Percentiles rank a stretch among this genome's conserved stretches.
These are phyloP conservation scores for Strix occidentalis DNA, from an alignment of 2,797 vertebrate genomes.

Conservation along the genomic window DNA sequence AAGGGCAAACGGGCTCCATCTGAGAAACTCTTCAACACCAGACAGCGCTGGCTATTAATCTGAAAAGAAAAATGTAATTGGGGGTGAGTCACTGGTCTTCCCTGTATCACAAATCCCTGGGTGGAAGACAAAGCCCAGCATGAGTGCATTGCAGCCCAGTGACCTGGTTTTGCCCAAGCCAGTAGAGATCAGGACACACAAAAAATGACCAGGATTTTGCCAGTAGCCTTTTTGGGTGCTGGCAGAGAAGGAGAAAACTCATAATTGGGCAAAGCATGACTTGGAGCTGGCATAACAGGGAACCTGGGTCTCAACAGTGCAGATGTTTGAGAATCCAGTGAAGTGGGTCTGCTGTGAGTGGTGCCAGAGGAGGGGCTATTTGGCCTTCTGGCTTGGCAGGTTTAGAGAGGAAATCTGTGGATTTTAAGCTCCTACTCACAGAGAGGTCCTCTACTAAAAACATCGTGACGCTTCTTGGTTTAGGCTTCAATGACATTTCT, in stretches of 20 bases:
- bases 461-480: neutral
- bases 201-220: neutral
- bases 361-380: neutral
- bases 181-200: neutral
- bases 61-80: neutral
- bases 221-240: neutral
- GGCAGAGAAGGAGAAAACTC: neutral
- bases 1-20: neutral
- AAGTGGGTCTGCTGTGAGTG: neutral
- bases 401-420: neutral
- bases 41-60: neutral
- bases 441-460: neutral
- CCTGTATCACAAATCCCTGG: neutral
- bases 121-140: neutral
- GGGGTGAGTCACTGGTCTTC: neutral
- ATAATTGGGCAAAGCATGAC: neutral
- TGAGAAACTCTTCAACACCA: neutral
- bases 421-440: neutral
- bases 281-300: neutral
- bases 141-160: accelerated
- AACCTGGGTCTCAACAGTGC: neutral
- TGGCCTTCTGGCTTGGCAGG: neutral
- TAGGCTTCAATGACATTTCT: neutral
- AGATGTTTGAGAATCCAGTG: neutral
- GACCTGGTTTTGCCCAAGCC: neutral